Percentiles rank a stretch among this genome's conserved stretches.
Conservation (phyloP, 1,140 invertebrate genomes). For the Papilio machaon region DNA sequence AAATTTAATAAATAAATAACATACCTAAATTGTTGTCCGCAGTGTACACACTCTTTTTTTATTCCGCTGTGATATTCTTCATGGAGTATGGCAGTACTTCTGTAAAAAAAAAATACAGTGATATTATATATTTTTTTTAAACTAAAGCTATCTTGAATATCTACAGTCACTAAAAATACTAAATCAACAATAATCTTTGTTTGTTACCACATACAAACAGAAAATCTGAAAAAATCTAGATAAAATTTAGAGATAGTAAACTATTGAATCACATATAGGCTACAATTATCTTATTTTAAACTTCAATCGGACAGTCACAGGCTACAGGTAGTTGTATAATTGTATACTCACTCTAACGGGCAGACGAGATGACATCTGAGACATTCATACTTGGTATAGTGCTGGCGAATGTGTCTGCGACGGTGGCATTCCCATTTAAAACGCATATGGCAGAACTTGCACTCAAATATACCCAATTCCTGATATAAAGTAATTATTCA, state of each 20-base stretch:
- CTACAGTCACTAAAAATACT: too few species aligned
- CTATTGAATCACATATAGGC: background rate
- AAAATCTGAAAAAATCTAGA: background rate
- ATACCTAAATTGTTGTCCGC: constrained; percentile 60
- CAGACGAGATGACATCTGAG: constrained; percentile 59
- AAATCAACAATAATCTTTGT: background rate
- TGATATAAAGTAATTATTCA: constrained; percentile 30
- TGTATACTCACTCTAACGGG: constrained; percentile 61
- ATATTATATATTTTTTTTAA: background rate
- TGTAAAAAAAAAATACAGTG: constrained; percentile 41
- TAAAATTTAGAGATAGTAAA: background rate
- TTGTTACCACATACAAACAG: background rate
- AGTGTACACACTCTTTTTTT: constrained; percentile 55
- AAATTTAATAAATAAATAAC: background rate
- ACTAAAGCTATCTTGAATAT: background rate
- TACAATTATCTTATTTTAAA: too few species aligned
- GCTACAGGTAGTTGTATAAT: background rate
- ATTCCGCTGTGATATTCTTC: constrained; percentile 63
- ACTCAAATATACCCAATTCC: constrained; percentile 53
- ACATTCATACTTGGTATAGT: constrained; percentile 64
- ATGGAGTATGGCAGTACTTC: constrained; percentile 55
- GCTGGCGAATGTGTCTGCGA: constrained; percentile 59
- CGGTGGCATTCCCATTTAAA: constrained; percentile 61
- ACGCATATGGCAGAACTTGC: constrained; percentile 65
- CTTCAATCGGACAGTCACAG: too few species aligned